Conservation (phyloP, 2,113 vertebrate species). For the Oxyura jamaicensis region DNA sequence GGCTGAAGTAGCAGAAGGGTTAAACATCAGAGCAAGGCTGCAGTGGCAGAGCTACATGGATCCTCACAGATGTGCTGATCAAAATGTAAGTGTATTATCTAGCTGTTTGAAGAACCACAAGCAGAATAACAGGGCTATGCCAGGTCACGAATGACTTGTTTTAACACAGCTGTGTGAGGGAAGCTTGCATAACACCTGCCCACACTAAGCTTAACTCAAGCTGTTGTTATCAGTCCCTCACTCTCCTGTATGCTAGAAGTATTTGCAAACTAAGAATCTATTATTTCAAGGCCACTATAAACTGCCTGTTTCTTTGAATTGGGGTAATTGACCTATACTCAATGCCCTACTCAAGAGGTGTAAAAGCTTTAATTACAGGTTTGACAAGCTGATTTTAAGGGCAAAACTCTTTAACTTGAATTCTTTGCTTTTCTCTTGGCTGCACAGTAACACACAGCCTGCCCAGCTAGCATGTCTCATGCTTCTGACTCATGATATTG, state of each 20-base stretch:
- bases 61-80: conserved; percentile 18
- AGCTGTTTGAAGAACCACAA: neutral
- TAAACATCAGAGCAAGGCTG: neutral
- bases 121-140: conserved; percentile 36
- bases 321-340: neutral
- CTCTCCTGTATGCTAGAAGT: conserved; percentile 26
- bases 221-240: conserved; percentile 49
- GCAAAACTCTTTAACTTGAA: conserved; percentile 6
- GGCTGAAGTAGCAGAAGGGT: neutral
- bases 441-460: conserved; percentile 26
- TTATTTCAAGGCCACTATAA: neutral
- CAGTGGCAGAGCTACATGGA: neutral
- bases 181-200: conserved; percentile 73
- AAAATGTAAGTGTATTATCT: neutral
- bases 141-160: conserved; percentile 52
- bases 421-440: conserved; percentile 43
- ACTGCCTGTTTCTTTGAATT: neutral
- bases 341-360: neutral
- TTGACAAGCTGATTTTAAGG: conserved; percentile 19
- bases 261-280: conserved; percentile 28
- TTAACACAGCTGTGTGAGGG: conserved; percentile 61
- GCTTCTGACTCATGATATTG: conserved; percentile 58
- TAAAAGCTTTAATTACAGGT: conserved; percentile 41
- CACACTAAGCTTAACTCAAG: conserved; percentile 58
- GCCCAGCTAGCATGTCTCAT: conserved; percentile 30